Evolutionary conservation across 2,888 invertebrate genomes (phyloP), one percentile per base, ranked within the genome.

Genomic region (Hyalella azteca): DNA sequence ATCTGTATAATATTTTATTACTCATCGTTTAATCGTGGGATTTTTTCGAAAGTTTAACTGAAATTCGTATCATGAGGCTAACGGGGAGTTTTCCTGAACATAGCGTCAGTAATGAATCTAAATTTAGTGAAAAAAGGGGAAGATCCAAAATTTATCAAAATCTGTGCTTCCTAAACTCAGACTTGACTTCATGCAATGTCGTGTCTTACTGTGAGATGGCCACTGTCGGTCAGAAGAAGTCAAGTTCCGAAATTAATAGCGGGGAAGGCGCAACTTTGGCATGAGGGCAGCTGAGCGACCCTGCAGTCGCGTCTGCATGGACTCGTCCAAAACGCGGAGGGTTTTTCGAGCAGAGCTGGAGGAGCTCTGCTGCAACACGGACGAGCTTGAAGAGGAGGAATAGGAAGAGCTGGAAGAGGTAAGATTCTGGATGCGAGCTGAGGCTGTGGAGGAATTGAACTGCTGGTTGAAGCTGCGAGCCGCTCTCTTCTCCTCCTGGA

Each of bases 301-400:
- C 75, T 75, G 75, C 11, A 75, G 45, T 32, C 75, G n/a, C 41
- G 75, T 75, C 75, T 75, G 75, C 75, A 75, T 75, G 45, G 75
- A 75, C 22, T 75, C 75, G n/a, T 75, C 75, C 75, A 75, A 75
- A 75, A 75, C 75, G 40, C 75, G 40, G 22, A 75, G 40, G 45
- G 75, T 75, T 26, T 75, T 75, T 41, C 45, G 75, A 19, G 22
- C 29, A 29, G 29, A 41, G 45, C 26, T 29, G 75, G 41, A 36
- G 66, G 11, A 11, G 66, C 36, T 66, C 39, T 22, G n/a, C 29
- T 19, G 22, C 36, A 26, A 26, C 26, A n/a, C 19, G 26, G 40
- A 41, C 9, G 40, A 11, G 40, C 26, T 41, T n/a, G 45, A 39
- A 19, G 75, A 75, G 32, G 75, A 75, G 45, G 75, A 41, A n/a